These are phyloP conservation scores for Agrochola lota DNA, from an alignment of 2,888 invertebrate genomes.

Conservation along the genomic window DNA sequence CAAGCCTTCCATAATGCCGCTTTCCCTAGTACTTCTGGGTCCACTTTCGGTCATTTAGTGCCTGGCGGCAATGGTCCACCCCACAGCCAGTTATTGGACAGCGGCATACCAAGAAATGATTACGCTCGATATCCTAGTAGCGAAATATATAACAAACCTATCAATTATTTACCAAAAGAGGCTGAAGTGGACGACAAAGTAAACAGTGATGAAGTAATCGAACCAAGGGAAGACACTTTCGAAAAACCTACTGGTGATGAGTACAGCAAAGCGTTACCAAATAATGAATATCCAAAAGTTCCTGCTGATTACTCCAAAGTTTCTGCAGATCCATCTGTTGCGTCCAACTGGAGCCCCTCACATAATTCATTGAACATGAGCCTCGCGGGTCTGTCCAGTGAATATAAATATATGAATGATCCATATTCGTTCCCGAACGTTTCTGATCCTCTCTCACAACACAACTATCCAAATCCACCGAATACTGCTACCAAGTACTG, in stretches of 20 bases:
- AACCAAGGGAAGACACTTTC: slow-evolving; percentile 84
- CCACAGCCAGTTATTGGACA: slow-evolving; percentile 88
- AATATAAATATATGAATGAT: slow-evolving; percentile 89
- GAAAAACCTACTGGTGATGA: slow-evolving; percentile 83
- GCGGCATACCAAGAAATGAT: slow-evolving; percentile 87
- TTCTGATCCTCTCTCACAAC: slow-evolving; percentile 85
- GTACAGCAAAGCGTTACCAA: slow-evolving; percentile 85
- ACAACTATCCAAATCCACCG: slow-evolving; percentile 86
- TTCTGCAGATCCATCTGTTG: slow-evolving; percentile 86
- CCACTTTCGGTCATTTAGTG: slow-evolving; percentile 88
- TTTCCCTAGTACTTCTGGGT: slow-evolving; percentile 87
- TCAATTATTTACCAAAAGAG: slow-evolving; percentile 87
- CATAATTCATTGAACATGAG: slow-evolving; percentile 88
- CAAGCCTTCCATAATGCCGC: slow-evolving; percentile 89
- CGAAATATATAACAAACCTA: slow-evolving; percentile 85
- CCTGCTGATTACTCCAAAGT: slow-evolving; percentile 89
- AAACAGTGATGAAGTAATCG: slow-evolving; percentile 83
- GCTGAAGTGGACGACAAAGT: slow-evolving; percentile 84
- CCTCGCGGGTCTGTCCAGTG: slow-evolving; percentile 85
- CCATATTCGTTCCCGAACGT: slow-evolving; percentile 88
- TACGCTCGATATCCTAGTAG: slow-evolving; percentile 85
- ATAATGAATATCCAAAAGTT: slow-evolving; percentile 90
- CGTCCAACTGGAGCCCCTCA: slow-evolving; percentile 90
- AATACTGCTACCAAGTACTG: slow-evolving; percentile 88
- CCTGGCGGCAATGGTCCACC: slow-evolving; percentile 86